Evolutionary conservation across 2,888 invertebrate species (phyloP).

Genomic region (Scotopteryx bipunctaria): DNA sequence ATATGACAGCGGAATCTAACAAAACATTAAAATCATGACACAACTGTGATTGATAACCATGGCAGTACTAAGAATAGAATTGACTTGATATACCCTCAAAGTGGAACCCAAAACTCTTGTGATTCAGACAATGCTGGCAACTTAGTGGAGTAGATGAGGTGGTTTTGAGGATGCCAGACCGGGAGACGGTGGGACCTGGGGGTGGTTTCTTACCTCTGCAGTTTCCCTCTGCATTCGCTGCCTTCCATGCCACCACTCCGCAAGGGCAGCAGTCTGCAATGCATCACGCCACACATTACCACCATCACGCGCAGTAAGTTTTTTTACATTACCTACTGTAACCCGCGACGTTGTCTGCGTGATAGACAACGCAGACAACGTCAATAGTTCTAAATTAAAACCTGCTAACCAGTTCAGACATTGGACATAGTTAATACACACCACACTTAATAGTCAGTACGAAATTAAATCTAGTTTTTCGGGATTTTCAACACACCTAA

Average conservation of each 20-base stretch:
- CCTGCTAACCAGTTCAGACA: no score
- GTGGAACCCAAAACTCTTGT: slow-evolving; percentile 38
- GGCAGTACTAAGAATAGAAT: slow-evolving; percentile 62
- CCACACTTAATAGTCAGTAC: no score
- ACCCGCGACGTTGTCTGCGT: no score
- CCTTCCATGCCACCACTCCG: slow-evolving; percentile 85
- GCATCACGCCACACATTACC: slow-evolving; percentile 83
- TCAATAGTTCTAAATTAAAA: no score
- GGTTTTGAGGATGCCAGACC: slow-evolving; percentile 77
- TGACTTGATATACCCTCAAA: slow-evolving; percentile 63
- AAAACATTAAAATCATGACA: slow-evolving; percentile 44
- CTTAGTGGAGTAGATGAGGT: slow-evolving; percentile 48
- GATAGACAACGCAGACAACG: no score
- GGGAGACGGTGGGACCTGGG: slow-evolving; percentile 81
- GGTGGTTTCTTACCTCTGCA: slow-evolving; percentile 83
- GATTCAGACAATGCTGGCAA: slow-evolving; percentile 6
- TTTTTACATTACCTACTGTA: no score
- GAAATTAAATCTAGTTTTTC: no score
- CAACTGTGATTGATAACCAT: slow-evolving; percentile 54
- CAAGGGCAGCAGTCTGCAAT: slow-evolving; percentile 83
- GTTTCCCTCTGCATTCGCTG: slow-evolving; percentile 83
- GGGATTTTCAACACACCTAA: no score
- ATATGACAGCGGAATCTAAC: slow-evolving; percentile 35
- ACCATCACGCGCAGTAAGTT: slow-evolving; percentile 80
- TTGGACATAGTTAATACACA: no score